Base-by-base conservation (phyloP, 2,113 vertebrate species). In the Corythornis vintsioides region DNA sequence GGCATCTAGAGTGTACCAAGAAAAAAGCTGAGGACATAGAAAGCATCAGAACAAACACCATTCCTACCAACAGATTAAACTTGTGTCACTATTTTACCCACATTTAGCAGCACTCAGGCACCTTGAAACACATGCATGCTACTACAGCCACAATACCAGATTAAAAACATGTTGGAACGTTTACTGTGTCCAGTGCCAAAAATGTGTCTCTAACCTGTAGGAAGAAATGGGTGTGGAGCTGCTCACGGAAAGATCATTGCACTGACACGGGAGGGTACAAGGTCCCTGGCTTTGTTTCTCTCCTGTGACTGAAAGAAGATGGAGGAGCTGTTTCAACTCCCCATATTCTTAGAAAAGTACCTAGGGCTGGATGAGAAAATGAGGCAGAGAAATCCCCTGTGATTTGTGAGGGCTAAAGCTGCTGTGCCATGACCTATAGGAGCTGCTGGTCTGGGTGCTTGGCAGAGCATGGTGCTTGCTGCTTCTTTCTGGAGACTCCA, bases 101-200 rank as follows among this genome's bases (percentile, higher is more conserved):
- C 94, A 43, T 90, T 88, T 90, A 83, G 94, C 84, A 92, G 92
- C 61, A 86, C 75, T 83, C 64, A 8, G 75, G 65, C 67, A 86
- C 87, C 90, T 83, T 92, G 77, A 97, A 97, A 97, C 96, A 95
- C 76, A 59, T 95, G 96, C 96, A 97, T 45, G 66, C 97, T 98
- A 96, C 97, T 98, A 93, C 98, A 98, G 90, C 96, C 94, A 97
- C 74, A 91, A 97, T 98, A 98, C 97, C 97, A 98, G 97, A 97
- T 98, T 97, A 97, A 97, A 98, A 98, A 98, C 97, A 95, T 97
- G 98, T 97, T 98, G 98, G 98, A 98, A 98, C 98, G 59, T 94
- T 98, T 98, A 98, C 98, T 95, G 81, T 87, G 94, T n/a, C 85
- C 74, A 26, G 92, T 98, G 98, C 98, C 98, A 99, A 98, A 98